phyloP scores from a whole-genome alignment of 2,888 invertebrate species.

The Itoplectis maculator region DNA sequence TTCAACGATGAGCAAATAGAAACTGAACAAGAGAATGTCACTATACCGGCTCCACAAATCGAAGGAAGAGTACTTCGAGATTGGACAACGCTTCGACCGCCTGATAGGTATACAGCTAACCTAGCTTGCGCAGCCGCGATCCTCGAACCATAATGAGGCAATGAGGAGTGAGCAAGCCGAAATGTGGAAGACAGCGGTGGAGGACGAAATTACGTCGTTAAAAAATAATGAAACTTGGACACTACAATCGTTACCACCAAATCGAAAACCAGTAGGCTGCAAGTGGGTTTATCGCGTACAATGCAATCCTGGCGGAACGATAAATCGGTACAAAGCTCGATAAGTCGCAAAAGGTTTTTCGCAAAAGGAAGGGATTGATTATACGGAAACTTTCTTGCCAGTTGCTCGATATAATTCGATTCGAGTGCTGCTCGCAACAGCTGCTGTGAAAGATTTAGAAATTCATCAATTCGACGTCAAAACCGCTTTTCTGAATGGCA shows the following conservation, averaged over 20 bases:
- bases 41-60: background rate
- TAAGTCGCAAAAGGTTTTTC: slow-evolving; percentile 54
- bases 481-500: slow-evolving; percentile 57
- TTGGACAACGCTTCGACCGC: background rate
- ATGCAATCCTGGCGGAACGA: slow-evolving; percentile 32
- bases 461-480: slow-evolving; percentile 64
- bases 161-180: background rate
- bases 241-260: slow-evolving; percentile 31
- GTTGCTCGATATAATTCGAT: slow-evolving; percentile 50
- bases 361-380: slow-evolving; percentile 52
- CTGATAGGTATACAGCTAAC: background rate
- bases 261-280: slow-evolving; percentile 23
- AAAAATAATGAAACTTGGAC: slow-evolving; percentile 57
- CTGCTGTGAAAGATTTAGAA: slow-evolving; percentile 54
- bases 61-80: slow-evolving; percentile 23
- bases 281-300: slow-evolving; percentile 55
- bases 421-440: slow-evolving; percentile 44
- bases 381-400: slow-evolving; percentile 55
- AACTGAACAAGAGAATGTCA: background rate
- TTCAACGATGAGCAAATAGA: slow-evolving; percentile 1
- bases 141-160: slow-evolving; percentile 9
- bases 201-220: slow-evolving; percentile 46
- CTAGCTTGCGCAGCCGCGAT: slow-evolving; percentile 3
- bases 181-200: slow-evolving; percentile 32
- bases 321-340: slow-evolving; percentile 49